Conservation (phyloP, 2,797 vertebrate species). For the Coregonus sp. region DNA sequence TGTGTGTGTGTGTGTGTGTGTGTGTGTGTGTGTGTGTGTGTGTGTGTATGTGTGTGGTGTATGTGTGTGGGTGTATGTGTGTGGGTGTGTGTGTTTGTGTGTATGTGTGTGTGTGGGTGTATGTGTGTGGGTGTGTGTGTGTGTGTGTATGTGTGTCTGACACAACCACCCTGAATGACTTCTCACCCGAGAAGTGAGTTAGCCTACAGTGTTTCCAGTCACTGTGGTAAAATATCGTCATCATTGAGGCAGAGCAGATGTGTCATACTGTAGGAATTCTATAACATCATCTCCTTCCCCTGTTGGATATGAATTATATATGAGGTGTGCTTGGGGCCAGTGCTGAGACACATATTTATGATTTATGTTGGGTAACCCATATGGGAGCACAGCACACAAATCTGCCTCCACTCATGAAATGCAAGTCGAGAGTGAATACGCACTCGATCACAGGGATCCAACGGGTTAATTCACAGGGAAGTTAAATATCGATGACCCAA, state of each 20-base stretch:
- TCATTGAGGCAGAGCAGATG: background rate
- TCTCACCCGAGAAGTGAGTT: too few relatives aligned
- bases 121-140: too few relatives aligned
- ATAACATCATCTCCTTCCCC: background rate
- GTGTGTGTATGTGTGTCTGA: too few relatives aligned
- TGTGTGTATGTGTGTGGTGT: too few relatives aligned
- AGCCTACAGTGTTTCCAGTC: background rate
- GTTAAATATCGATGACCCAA: background rate
- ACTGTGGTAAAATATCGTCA: background rate
- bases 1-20: too few relatives aligned
- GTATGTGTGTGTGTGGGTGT: too few relatives aligned
- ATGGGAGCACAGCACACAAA: background rate
- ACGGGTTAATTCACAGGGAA: background rate
- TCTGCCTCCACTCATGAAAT: background rate
- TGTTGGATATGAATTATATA: background rate
- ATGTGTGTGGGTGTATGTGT: too few relatives aligned
- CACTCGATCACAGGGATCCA: background rate
- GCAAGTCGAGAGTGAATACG: background rate
- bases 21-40: too few relatives aligned
- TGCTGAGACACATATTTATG: background rate
- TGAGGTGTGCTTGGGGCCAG: background rate
- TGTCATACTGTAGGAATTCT: background rate
- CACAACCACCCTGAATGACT: too few relatives aligned
- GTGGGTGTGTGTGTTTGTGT: too few relatives aligned
- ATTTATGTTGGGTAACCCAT: background rate